Percentiles rank a stretch among this genome's conserved stretches.
Conservation (phyloP, 2,113 vertebrate species). For the Gadus chalcogrammus region DNA sequence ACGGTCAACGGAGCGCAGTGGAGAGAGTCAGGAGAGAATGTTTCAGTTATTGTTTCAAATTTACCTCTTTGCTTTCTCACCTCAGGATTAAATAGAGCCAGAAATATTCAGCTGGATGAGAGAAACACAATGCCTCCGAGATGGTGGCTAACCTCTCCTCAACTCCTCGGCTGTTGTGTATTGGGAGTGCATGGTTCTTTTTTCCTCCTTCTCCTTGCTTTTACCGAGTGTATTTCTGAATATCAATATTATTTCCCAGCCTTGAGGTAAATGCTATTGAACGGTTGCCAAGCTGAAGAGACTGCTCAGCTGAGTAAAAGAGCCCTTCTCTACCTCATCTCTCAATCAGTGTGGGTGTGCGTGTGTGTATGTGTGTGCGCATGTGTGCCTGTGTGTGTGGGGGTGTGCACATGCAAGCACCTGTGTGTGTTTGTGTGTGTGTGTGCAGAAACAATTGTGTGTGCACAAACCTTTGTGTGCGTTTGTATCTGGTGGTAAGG, state of each 20-base stretch:
- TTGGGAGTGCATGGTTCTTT: conserved; percentile 8
- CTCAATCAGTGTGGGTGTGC: conserved; percentile 48
- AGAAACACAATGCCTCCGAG: conserved; percentile 37
- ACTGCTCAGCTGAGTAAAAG: conserved; percentile 50
- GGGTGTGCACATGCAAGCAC: conserved; percentile 11
- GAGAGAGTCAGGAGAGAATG: conserved; percentile 25
- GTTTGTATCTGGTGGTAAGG: neutral
- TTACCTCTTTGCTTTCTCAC: conserved; percentile 17
- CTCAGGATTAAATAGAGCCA: conserved; percentile 34
- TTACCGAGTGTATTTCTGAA: conserved; percentile 48
- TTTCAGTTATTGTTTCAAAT: neutral
- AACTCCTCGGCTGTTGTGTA: conserved; percentile 22
- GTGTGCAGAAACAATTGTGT: conserved; percentile 18
- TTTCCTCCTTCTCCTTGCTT: conserved; percentile 22
- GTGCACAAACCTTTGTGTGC: neutral
- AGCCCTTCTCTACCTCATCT: conserved; percentile 65
- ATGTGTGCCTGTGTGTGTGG: neutral
- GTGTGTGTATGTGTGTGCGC: conserved; percentile 3
- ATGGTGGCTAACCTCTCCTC: conserved; percentile 42
- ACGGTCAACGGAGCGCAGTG: neutral
- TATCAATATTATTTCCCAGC: conserved; percentile 61
- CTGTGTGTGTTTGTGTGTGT: conserved; percentile 4
- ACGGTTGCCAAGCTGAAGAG: conserved; percentile 53
- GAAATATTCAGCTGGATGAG: conserved; percentile 30
- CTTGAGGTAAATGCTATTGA: conserved; percentile 58